Evolutionary conservation across 2,113 vertebrate species (phyloP).

Genomic region (Deroptyus accipitrinus): DNA sequence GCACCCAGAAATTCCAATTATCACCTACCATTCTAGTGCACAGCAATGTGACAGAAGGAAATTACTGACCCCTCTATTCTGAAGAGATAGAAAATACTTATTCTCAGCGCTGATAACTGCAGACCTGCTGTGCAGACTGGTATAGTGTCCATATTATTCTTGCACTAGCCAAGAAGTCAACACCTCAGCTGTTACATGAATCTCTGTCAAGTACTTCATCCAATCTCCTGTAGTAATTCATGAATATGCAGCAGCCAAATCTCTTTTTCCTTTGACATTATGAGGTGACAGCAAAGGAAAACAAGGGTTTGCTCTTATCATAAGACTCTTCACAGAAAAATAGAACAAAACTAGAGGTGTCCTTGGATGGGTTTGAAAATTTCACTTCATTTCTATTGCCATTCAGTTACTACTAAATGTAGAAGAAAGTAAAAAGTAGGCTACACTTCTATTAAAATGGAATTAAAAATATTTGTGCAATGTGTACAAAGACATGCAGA

Average conservation of each 20-base stretch:
- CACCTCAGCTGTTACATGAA: conserved; percentile 28
- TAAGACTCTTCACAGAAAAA: neutral
- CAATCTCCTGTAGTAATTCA: neutral
- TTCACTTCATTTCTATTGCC: neutral
- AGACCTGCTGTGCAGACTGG: neutral
- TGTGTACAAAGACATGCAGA: neutral
- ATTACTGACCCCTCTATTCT: neutral
- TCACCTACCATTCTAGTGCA: neutral
- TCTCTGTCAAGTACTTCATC: conserved; percentile 14
- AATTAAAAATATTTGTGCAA: neutral
- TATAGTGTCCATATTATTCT: neutral
- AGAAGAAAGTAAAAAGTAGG: neutral
- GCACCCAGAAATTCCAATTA: neutral
- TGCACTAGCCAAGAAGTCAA: conserved; percentile 28
- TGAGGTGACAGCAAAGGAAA: neutral
- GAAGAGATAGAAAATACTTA: neutral
- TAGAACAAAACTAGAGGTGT: neutral
- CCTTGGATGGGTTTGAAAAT: neutral
- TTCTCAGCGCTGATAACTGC: neutral
- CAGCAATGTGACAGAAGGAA: neutral
- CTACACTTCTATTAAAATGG: neutral
- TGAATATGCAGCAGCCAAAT: conserved; percentile 38
- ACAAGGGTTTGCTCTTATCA: neutral
- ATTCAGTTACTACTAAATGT: neutral
- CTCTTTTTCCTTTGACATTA: conserved; percentile 23